Base-by-base conservation (phyloP, 2,113 vertebrate species). In the Microcebus murinus region DNA sequence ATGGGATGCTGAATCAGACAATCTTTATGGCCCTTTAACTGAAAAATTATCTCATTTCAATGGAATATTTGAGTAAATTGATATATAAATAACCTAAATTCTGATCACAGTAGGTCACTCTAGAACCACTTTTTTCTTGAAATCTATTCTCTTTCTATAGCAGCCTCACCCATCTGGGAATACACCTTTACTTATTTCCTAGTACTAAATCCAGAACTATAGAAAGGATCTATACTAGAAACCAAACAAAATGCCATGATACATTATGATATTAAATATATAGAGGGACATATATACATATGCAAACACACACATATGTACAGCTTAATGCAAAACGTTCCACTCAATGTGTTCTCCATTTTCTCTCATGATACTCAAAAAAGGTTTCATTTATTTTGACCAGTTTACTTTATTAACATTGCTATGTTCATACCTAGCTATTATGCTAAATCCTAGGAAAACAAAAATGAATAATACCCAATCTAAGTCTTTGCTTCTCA, bases 31-130 rank as follows among this genome's bases (percentile, higher is more conserved):
- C 11, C 25, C 39, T 42, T 91, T 95, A 85, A 74, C 67, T 87
- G 48, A 95, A 91, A 94, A 93, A 52, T 29, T 70, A 70, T 61
- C 87, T 92, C 57, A 76, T 61, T 90, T 91, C 48, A 67, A 61
- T 31, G 18, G 10, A 96, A 77, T 77, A 96, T 81, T 73, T 94
- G 50, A 90, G 48, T 77, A 83, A 84, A 70, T 10, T 68, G 42
- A 42, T 42, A 86, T 71, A 34, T 59, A 65, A 91, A 86, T 89
- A 29, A 79, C 7, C 29, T 82, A 85, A 92, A 90, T 71, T 61
- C 65, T 82, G 18, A 95, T 74, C 82, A 90, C 6, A 79, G 18
- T 77, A 87, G 92, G 17, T 76, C 34, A 63, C 17, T 42, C 15
- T 42, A 81, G 48, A 27, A 45, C 23, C n/a, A 87, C 20, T 61